phyloP scores from a whole-genome alignment of 92 coral and sea anemone genomes.

The Parazoanthus swiftii region DNA sequence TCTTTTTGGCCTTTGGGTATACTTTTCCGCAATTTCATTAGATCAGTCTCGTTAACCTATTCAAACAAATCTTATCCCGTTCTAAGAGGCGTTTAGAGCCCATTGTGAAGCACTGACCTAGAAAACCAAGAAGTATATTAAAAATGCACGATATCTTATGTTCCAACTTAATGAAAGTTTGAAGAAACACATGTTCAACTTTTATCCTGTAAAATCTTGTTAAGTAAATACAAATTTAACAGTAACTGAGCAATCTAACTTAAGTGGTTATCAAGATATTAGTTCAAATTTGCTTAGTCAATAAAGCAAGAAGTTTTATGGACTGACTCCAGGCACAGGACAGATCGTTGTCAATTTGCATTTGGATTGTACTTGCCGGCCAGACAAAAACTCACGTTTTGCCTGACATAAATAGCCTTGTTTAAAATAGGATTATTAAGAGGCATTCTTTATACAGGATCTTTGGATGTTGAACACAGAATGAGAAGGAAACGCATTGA shows the following conservation, averaged over 20 bases:
- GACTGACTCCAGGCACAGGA: not conserved
- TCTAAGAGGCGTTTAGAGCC: slow-evolving; percentile 43
- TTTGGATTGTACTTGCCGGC: slow-evolving; percentile 38
- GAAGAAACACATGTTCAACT: slow-evolving; percentile 40
- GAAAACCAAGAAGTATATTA: slow-evolving; percentile 43
- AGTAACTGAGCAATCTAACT: slow-evolving; percentile 20
- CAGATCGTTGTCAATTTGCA: slow-evolving; percentile 31
- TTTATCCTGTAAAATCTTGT: slow-evolving; percentile 22
- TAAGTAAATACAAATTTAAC: slow-evolving; percentile 32
- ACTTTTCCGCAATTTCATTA: slow-evolving; percentile 36
- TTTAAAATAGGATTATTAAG: slow-evolving; percentile 37
- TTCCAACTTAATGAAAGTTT: slow-evolving; percentile 26
- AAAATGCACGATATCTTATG: slow-evolving; percentile 41
- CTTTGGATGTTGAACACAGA: slow-evolving; percentile 42
- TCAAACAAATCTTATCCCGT: slow-evolving; percentile 38
- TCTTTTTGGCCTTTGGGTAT: slow-evolving; percentile 45
- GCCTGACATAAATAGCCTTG: slow-evolving; percentile 26
- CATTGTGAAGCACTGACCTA: slow-evolving; percentile 47
- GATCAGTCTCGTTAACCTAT: slow-evolving; percentile 46
- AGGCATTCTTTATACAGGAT: slow-evolving; percentile 39
- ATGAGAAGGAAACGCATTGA: slow-evolving; percentile 36
- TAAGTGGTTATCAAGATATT: slow-evolving; percentile 25
- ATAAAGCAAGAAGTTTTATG: slow-evolving; percentile 5
- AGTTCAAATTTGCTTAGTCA: slow-evolving; percentile 6
- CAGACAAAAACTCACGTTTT: slow-evolving; percentile 47